phyloP scores from a whole-genome alignment of 2,888 invertebrate species.

The Stenodema calcarata region DNA sequence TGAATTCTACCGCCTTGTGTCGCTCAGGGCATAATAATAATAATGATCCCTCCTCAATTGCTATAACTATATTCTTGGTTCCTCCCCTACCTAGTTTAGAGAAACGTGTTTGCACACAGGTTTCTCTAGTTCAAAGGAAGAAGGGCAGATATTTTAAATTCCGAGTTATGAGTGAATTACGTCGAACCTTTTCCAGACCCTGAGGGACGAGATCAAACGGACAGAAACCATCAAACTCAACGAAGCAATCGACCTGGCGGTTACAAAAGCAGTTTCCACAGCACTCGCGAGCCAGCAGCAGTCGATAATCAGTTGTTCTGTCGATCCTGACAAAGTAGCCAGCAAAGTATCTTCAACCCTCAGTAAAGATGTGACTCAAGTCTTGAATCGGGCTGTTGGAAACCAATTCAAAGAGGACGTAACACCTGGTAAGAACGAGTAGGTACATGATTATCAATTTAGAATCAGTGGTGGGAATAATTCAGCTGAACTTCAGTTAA shows the following conservation, averaged over 20 bases:
- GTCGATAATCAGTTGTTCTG: background rate
- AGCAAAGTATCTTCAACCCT: background rate
- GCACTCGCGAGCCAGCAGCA: background rate
- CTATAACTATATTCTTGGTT: no score
- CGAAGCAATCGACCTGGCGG: conserved; percentile 40
- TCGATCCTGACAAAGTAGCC: conserved; percentile 1
- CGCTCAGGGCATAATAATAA: no score
- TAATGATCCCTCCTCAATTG: no score
- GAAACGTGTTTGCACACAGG: no score
- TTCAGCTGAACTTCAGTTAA: no score
- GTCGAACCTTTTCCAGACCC: conserved; percentile 18
- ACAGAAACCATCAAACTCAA: conserved; percentile 18
- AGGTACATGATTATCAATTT: background rate
- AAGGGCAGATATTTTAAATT: no score
- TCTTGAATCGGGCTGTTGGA: background rate
- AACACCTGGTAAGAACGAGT: conserved; percentile 62
- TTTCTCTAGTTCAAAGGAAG: no score
- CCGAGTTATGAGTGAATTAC: background rate
- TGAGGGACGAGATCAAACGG: conserved; percentile 47
- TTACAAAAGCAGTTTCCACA: conserved; percentile 38
- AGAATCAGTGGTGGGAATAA: no score
- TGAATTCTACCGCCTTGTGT: no score
- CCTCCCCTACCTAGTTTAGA: no score
- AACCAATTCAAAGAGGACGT: conserved; percentile 59
- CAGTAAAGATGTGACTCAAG: background rate